Base-by-base conservation (phyloP, 2,888 invertebrate genomes). In the Hymenopus coronatus region DNA sequence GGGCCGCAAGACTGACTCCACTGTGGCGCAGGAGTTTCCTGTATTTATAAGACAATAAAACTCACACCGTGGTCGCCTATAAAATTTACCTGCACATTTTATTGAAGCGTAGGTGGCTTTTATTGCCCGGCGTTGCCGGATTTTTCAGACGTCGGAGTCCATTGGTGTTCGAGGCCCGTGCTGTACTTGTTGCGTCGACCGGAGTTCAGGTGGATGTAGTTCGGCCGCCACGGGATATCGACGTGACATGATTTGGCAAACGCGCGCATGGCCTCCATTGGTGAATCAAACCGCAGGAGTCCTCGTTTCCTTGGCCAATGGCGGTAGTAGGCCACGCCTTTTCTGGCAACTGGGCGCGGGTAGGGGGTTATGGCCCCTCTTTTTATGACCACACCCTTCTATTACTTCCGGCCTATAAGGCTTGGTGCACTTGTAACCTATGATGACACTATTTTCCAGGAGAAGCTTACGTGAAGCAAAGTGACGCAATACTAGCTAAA, bases 321-420 rank as follows among this genome's bases (percentile, higher is more conserved):
- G 46, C 83, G 28, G 54, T 8, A 25, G 88, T 8, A 82, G 54
- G 28, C 83, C 88, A 83, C 88, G 88, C 88, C 88, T 88, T 27
- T 88, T n/a, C 82, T 33, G 27, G 33, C 87, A 82, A 33, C 82
- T 87, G 87, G 28, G 28, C 27, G 30, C 15, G 30, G 82, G 82
- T 70, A 70, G 54, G 54, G 54, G 54, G 54, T 70, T 70, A 70
- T 15, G 3, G 6, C 54, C 54, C 85, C 85, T 85, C 40, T 70
- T 87, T 87, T 82, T 87, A 87, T 87, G 82, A 87, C 87, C 87
- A 87, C 87, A 87, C 87, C 87, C 87, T 82, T 82, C 87, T n/a
- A 87, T 87, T 81, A 87, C 87, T 87, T 87, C 87, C 87, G 87
- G 87, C 87, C 82, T 82, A 40, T 87, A 86, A 86, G 81, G n/a